Percentiles rank a stretch among this genome's conserved stretches.
phyloP scores from a whole-genome alignment of 2,888 invertebrate species.

The Gastrophysa polygoni region DNA sequence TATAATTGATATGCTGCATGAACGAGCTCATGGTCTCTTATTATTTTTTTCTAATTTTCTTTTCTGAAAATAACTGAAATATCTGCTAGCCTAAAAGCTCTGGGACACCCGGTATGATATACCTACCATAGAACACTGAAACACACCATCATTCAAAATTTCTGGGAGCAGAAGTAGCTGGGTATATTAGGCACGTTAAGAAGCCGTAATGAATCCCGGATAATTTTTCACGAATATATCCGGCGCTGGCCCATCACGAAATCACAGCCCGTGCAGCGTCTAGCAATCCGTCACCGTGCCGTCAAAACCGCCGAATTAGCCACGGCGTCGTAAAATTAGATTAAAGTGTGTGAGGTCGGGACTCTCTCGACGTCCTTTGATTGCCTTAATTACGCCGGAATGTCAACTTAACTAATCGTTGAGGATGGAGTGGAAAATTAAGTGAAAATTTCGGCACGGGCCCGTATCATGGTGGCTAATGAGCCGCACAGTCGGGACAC shows the following conservation, averaged over 20 bases:
- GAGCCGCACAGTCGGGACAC: slow-evolving; percentile 29
- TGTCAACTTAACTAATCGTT: slow-evolving; percentile 45
- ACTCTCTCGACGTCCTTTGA: slow-evolving; percentile 23
- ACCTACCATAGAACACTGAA: too few relatives aligned
- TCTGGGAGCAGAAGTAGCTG: too few relatives aligned
- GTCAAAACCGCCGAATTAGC: slow-evolving; percentile 30
- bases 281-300: slow-evolving; percentile 8
- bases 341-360: slow-evolving; percentile 44
- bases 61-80: too few relatives aligned
- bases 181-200: not conserved
- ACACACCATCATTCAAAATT: too few relatives aligned
- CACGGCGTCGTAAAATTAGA: slow-evolving; percentile 30
- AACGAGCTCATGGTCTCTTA: too few relatives aligned
- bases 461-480: slow-evolving; percentile 47
- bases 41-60: too few relatives aligned
- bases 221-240: slow-evolving; percentile 10
- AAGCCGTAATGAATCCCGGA: not conserved
- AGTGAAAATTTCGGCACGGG: slow-evolving; percentile 54
- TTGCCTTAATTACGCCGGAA: slow-evolving; percentile 44
- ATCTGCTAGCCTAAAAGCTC: too few relatives aligned
- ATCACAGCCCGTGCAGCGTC: slow-evolving; percentile 6
- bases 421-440: slow-evolving; percentile 50
- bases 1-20: too few relatives aligned
- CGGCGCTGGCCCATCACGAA: slow-evolving; percentile 20
- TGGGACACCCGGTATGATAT: too few relatives aligned